These are phyloP conservation scores for Dreissena polymorpha DNA, from an alignment of 1,140 invertebrate genomes.

Conservation along the genomic window DNA sequence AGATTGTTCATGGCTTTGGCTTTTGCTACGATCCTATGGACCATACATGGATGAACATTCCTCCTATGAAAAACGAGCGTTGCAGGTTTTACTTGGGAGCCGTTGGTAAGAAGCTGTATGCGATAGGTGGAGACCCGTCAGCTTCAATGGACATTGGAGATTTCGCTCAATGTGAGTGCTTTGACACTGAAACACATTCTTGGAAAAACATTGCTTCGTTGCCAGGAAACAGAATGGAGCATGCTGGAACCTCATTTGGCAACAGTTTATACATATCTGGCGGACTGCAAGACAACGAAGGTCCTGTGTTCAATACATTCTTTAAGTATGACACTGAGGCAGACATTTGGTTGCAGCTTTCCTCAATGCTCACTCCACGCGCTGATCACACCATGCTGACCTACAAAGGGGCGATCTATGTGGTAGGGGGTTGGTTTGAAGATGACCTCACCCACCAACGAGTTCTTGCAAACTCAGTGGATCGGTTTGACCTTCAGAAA, in stretches of 20 bases:
- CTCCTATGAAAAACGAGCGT: slow-evolving; percentile 86
- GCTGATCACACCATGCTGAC: slow-evolving; percentile 87
- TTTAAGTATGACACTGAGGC: slow-evolving; percentile 83
- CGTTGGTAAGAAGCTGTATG: slow-evolving; percentile 84
- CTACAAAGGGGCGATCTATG: slow-evolving; percentile 83
- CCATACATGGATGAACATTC: slow-evolving; percentile 86
- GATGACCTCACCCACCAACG: slow-evolving; percentile 82
- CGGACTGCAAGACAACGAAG: slow-evolving; percentile 81
- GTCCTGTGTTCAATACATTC: slow-evolving; percentile 83
- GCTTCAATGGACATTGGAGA: slow-evolving; percentile 62
- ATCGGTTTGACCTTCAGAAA: slow-evolving; percentile 84
- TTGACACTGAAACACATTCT: slow-evolving; percentile 82
- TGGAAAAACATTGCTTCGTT: slow-evolving; percentile 84
- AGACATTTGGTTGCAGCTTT: slow-evolving; percentile 83
- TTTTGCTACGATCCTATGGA: slow-evolving; percentile 85
- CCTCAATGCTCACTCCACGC: slow-evolving; percentile 84
- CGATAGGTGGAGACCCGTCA: slow-evolving; percentile 83
- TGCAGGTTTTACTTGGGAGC: slow-evolving; percentile 87
- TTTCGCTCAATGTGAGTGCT: slow-evolving; percentile 83
- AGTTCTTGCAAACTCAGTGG: slow-evolving; percentile 85
- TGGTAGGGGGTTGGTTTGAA: slow-evolving; percentile 87
- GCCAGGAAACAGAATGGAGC: slow-evolving; percentile 83
- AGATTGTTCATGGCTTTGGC: slow-evolving; percentile 88
- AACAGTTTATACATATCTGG: slow-evolving; percentile 83
- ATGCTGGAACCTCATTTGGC: slow-evolving; percentile 84